A percentile compares a stretch with the other conserved stretches of the same genome.
phyloP scores from a whole-genome alignment of 2,888 invertebrate species.

The Papilio protenor region DNA sequence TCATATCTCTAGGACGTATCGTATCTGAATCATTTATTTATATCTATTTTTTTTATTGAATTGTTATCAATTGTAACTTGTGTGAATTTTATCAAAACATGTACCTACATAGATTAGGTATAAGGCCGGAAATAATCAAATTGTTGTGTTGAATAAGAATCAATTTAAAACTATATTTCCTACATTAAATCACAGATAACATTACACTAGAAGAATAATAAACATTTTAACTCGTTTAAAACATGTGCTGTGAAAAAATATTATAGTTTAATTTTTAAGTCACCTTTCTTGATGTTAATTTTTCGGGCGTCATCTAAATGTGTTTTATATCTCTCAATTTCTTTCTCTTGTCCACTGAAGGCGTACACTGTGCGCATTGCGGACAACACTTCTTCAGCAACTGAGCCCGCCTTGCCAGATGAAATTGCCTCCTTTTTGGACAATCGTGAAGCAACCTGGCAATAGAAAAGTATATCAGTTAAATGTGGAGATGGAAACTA shows the following conservation, averaged over 20 bases:
- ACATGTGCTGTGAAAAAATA: background rate
- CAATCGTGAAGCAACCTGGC: conserved; percentile 65
- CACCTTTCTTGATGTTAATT: conserved; percentile 86
- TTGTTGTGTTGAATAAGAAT: background rate
- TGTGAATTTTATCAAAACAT: conserved; percentile 8
- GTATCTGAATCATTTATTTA: background rate
- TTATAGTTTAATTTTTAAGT: background rate
- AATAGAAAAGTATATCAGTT: background rate
- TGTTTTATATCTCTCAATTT: conserved; percentile 85
- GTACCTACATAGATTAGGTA: conserved; percentile 5
- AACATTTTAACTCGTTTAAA: background rate
- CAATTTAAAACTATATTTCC: background rate
- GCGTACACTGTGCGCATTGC: conserved; percentile 90
- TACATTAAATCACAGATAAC: background rate
- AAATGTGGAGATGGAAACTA: background rate
- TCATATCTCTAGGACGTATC: conserved; percentile 1
- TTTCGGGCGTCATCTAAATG: conserved; percentile 85
- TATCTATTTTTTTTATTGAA: background rate
- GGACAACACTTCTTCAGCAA: conserved; percentile 90
- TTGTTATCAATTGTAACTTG: background rate
- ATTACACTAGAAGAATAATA: background rate
- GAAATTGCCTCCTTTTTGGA: conserved; percentile 86
- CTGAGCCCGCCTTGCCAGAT: conserved; percentile 89
- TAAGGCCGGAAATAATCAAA: background rate
- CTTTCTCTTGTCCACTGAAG: conserved; percentile 89